Conservation (phyloP, 2,113 vertebrate genomes). For the Scomber colias region DNA sequence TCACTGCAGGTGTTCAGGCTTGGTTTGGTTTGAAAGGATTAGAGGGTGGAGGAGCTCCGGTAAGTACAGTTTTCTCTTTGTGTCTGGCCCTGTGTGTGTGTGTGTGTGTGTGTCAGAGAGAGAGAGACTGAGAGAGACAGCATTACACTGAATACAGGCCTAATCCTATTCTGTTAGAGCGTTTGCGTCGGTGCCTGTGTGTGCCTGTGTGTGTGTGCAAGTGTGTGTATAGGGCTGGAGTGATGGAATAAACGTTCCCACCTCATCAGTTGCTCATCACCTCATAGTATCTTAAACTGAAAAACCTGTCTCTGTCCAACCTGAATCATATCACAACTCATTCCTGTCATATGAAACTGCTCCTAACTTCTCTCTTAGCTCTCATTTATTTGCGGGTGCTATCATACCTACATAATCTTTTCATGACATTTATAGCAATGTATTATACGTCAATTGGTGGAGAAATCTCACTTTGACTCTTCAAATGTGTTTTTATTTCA, state of each 20-base stretch:
- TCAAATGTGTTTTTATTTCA: conserved; percentile 29
- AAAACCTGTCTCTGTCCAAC: conserved; percentile 9
- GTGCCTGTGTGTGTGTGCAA: neutral
- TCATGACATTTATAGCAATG: conserved; percentile 3
- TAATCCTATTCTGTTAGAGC: neutral
- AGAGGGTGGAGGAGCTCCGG: conserved; percentile 58
- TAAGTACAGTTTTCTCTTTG: conserved; percentile 65
- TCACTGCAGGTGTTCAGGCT: conserved; percentile 62
- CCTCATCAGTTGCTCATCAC: conserved; percentile 39
- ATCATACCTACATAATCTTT: neutral
- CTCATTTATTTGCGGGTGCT: conserved; percentile 4
- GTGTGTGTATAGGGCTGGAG: neutral
- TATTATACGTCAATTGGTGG: conserved; percentile 15
- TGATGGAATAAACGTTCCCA: conserved; percentile 22
- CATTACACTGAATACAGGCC: conserved; percentile 11
- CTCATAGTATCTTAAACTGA: conserved; percentile 34
- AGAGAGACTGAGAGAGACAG: conserved; percentile 4
- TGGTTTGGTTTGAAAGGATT: conserved; percentile 62
- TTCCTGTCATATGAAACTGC: neutral
- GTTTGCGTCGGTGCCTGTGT: neutral
- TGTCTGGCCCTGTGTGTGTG: conserved; percentile 41
- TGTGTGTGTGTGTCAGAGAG: conserved; percentile 9
- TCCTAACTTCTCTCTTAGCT: conserved; percentile 10
- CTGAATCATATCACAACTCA: conserved; percentile 22
- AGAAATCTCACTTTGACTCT: conserved; percentile 24